Evolutionary conservation across 2,888 invertebrate genomes (phyloP), one percentile per base, ranked within the genome.

Genomic region (Netelia virgata): DNA sequence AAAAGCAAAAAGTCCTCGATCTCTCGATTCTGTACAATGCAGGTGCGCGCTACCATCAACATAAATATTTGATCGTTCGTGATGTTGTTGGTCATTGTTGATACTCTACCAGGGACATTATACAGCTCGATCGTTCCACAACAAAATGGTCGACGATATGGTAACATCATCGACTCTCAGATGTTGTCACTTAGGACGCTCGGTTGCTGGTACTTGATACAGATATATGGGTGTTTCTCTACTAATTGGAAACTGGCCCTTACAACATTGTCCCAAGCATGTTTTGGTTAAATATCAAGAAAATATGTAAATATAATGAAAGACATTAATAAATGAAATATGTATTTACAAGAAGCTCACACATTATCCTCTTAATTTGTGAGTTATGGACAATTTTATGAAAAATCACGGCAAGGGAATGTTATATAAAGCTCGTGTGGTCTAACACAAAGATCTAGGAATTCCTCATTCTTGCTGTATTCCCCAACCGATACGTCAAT

Each of bases 21-120:
- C 50, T 75, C 55, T 8, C 18, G 11, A 28, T 18, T 16, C 20
- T n/a, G n/a, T 14, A 66, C 18, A 57, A 9, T 57, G 28, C 43
- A 6, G 20, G 18, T 9, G 28, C 41, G 53, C 10, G 23, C 43
- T 41, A 11, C 50, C 20, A 11, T 14, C 20, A 47, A 68, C 63
- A 64, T 84, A 81, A 84, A 84, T 81, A 82, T 84, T 84, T 74
- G 59, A 84, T 69, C 53, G 64, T 11, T 74, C 59, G 55, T 50
- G 20, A 18, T 59, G 69, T n/a, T 82, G 64, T 64, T 53, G 57
- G n/a, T 11, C 47, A n/a, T 47, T 50, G 43, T 28, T 61, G 43
- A 69, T 75, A 11, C 57, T 64, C 43, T 68, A 41, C 59, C 50
- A 10, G 47, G 72, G 79, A 76, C 59, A 80, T 83, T 80, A 79